phyloP scores from a whole-genome alignment of 2,888 invertebrate genomes.

The Nudaria mundana region DNA sequence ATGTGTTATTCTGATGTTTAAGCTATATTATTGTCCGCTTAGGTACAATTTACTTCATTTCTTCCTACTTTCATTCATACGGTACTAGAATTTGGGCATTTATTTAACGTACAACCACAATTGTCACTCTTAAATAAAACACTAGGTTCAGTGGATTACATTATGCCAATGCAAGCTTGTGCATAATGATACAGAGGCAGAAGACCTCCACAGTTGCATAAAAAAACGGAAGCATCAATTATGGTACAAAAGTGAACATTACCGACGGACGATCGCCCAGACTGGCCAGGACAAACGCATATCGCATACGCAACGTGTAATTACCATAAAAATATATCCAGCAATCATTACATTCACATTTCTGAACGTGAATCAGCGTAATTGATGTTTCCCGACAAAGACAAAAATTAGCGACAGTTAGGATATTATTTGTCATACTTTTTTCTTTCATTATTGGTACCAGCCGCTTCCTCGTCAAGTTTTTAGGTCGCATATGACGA shows the following conservation, averaged over 20 bases:
- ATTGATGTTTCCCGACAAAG: conserved; percentile 6
- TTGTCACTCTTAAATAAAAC: no score
- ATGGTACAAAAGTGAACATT: conserved; percentile 39
- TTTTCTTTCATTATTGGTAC: conserved; percentile 9
- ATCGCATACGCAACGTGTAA: conserved; percentile 18
- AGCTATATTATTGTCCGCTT: no score
- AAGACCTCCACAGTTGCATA: conserved; percentile 29
- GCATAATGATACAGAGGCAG: conserved; percentile 11
- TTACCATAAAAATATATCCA: conserved; percentile 15
- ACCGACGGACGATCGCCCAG: conserved; percentile 19
- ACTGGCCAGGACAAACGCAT: conserved; percentile 12
- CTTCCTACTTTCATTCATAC: no score
- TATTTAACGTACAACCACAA: no score
- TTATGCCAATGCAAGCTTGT: no score
- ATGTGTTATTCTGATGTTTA: no score
- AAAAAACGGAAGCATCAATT: no score
- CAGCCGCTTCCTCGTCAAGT: conserved; percentile 5
- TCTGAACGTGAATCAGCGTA: conserved; percentile 19
- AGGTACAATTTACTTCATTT: no score
- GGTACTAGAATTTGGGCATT: no score
- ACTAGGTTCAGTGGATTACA: no score
- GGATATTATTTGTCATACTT: conserved; percentile 17
- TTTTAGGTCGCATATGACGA: conserved; percentile 18
- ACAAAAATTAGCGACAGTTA: conserved; percentile 24
- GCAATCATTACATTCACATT: conserved; percentile 1